Percentiles rank a stretch among this genome's conserved stretches.
These are phyloP conservation scores for Megamerina dolium DNA, from an alignment of 2,888 invertebrate genomes.

Conservation along the genomic window DNA sequence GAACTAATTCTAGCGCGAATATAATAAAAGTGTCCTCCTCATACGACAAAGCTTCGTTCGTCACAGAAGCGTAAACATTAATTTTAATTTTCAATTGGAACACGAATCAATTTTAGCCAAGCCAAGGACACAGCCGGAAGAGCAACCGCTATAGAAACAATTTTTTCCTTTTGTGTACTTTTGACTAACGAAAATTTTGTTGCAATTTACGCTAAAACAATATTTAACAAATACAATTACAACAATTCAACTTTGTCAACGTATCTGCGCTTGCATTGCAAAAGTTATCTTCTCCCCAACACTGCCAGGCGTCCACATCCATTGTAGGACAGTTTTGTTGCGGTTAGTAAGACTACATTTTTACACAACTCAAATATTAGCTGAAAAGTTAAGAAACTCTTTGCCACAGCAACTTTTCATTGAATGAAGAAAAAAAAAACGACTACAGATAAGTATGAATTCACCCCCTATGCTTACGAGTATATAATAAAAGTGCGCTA, in stretches of 20 bases:
- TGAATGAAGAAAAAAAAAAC: too few relatives aligned
- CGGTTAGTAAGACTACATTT: slow-evolving; percentile 22
- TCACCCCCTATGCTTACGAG: too few relatives aligned
- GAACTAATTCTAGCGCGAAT: too few relatives aligned
- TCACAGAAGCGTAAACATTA: slow-evolving; percentile 13
- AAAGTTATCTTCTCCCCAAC: not conserved
- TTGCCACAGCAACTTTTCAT: too few relatives aligned
- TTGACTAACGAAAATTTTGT: not conserved
- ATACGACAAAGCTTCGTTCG: too few relatives aligned
- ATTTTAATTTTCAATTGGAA: slow-evolving; percentile 11
- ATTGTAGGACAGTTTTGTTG: not conserved
- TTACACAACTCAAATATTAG: slow-evolving; percentile 41
- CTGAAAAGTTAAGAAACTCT: slow-evolving; percentile 44
- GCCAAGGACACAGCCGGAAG: not conserved
- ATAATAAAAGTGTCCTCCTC: too few relatives aligned
- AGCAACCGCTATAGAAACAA: not conserved
- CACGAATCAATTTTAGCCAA: slow-evolving; percentile 7
- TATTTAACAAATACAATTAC: not conserved
- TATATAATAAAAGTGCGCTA: too few relatives aligned
- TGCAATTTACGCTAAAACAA: slow-evolving; percentile 3
- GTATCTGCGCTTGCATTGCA: not conserved
- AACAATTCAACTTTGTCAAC: not conserved
- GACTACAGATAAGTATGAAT: too few relatives aligned
- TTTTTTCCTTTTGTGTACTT: not conserved
- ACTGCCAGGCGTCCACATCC: not conserved